These are phyloP conservation scores for Rhadina sibilatrix DNA, from an alignment of 2,113 vertebrate species.

Conservation along the genomic window DNA sequence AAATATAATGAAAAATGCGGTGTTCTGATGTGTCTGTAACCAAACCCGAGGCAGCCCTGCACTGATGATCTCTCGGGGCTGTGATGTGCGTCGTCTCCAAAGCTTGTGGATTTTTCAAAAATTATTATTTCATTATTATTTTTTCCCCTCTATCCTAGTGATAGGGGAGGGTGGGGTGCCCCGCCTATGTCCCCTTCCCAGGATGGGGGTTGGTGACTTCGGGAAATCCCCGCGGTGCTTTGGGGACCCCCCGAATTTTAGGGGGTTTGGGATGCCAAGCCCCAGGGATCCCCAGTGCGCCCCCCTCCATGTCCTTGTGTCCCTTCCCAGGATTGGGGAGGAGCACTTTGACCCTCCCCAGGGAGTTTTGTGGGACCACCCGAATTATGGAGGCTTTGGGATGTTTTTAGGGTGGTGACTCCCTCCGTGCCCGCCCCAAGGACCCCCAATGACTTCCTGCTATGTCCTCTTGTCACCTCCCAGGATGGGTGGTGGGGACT, in stretches of 20 bases:
- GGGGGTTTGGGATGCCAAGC: too few relatives aligned
- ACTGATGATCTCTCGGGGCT: accelerated
- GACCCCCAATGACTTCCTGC: not conserved
- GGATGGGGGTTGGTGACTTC: not conserved
- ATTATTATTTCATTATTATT: too few relatives aligned
- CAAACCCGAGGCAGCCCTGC: not conserved
- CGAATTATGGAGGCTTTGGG: not conserved
- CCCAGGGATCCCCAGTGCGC: not conserved
- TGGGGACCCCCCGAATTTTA: not conserved
- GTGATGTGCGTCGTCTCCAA: accelerated
- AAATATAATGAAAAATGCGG: accelerated
- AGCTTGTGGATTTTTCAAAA: not conserved
- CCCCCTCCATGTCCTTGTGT: too few relatives aligned
- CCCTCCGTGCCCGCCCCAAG: not conserved
- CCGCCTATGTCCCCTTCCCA: not conserved
- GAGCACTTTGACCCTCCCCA: too few relatives aligned
- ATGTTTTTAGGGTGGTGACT: not conserved
- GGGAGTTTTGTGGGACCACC: not conserved
- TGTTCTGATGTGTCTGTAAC: accelerated
- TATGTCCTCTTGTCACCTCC: not conserved
- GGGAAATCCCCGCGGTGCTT: too few relatives aligned
- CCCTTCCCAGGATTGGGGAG: accelerated
- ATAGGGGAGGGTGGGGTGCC: not conserved
- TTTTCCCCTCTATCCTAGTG: not conserved
- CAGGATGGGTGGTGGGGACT: not conserved